These are phyloP conservation scores for Drosophila demipolita DNA, from an alignment of 2,888 invertebrate species.

Conservation along the genomic window DNA sequence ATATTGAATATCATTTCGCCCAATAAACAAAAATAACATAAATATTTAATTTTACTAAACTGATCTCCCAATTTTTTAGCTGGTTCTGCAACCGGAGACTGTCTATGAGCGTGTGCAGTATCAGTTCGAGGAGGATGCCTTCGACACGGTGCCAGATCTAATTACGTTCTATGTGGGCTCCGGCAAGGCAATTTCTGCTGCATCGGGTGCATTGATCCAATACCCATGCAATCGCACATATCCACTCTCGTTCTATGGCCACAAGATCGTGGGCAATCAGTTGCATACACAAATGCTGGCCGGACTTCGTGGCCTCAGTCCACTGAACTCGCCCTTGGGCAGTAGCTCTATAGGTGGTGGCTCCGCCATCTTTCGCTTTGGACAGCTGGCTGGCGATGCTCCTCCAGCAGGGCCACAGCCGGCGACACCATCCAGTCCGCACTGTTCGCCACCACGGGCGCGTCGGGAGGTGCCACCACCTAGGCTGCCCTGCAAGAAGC, in stretches of 20 bases:
- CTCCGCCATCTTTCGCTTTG: slow-evolving; percentile 81
- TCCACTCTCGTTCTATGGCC: slow-evolving; percentile 90
- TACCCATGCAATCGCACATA: slow-evolving; percentile 93
- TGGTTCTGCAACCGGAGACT: slow-evolving; percentile 94
- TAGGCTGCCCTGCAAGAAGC: slow-evolving; percentile 87
- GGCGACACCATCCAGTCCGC: slow-evolving; percentile 83
- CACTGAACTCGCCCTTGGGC: slow-evolving; percentile 84
- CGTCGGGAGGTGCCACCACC: slow-evolving; percentile 86
- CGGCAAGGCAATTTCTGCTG: slow-evolving; percentile 94
- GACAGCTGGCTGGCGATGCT: slow-evolving; percentile 40
- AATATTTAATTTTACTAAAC: background rate
- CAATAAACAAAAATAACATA: background rate
- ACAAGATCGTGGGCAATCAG: slow-evolving; percentile 87
- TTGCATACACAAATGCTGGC: slow-evolving; percentile 84
- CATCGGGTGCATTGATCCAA: slow-evolving; percentile 94
- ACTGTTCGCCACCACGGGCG: slow-evolving; percentile 87
- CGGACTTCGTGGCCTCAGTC: slow-evolving; percentile 84
- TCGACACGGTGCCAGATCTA: slow-evolving; percentile 96
- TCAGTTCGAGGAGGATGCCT: slow-evolving; percentile 97
- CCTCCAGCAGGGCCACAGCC: slow-evolving; percentile 45
- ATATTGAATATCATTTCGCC: background rate
- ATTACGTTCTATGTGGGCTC: slow-evolving; percentile 97
- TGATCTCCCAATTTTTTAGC: slow-evolving; percentile 85
- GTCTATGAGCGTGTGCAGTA: slow-evolving; percentile 96
- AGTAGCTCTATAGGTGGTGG: slow-evolving; percentile 74